A percentile compares a stretch with the other conserved stretches of the same genome.
Conservation (phyloP, 2,113 vertebrate genomes). For the Limanda limanda region DNA sequence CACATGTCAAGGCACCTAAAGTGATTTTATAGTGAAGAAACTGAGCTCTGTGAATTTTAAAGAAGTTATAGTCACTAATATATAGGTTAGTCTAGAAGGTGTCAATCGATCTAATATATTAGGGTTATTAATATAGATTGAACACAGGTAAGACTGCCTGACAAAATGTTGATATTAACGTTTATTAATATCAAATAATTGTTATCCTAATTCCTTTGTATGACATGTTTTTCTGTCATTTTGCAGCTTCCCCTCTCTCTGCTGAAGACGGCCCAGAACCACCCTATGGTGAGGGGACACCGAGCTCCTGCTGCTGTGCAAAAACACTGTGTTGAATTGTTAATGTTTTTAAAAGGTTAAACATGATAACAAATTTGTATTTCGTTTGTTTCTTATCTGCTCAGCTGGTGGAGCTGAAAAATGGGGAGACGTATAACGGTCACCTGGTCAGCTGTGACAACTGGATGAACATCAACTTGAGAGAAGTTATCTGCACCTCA, state of each 20-base stretch:
- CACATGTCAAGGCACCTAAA: too few relatives aligned
- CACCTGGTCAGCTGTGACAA: slow-evolving; percentile 99
- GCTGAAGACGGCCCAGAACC: slow-evolving; percentile 97
- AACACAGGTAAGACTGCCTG: too few relatives aligned
- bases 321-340: too few relatives aligned
- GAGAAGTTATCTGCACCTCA: slow-evolving; percentile 98
- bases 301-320: background rate
- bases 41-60: too few relatives aligned
- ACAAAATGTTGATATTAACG: too few relatives aligned
- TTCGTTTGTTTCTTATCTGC: background rate
- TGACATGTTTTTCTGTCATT: slow-evolving; percentile 22
- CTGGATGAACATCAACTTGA: slow-evolving; percentile 99
- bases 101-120: too few relatives aligned
- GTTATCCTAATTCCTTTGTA: background rate
- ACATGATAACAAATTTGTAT: background rate
- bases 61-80: too few relatives aligned
- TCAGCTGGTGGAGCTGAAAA: slow-evolving; percentile 97
- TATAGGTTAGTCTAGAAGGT: too few relatives aligned
- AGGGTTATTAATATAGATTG: too few relatives aligned
- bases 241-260: slow-evolving; percentile 92
- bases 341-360: background rate
- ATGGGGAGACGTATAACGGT: slow-evolving; percentile 97
- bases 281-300: slow-evolving; percentile 91
- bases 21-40: too few relatives aligned
- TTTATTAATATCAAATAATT: too few relatives aligned